Evolutionary conservation across 2,113 vertebrate genomes (phyloP).

Genomic region (Agapornis roseicollis): DNA sequence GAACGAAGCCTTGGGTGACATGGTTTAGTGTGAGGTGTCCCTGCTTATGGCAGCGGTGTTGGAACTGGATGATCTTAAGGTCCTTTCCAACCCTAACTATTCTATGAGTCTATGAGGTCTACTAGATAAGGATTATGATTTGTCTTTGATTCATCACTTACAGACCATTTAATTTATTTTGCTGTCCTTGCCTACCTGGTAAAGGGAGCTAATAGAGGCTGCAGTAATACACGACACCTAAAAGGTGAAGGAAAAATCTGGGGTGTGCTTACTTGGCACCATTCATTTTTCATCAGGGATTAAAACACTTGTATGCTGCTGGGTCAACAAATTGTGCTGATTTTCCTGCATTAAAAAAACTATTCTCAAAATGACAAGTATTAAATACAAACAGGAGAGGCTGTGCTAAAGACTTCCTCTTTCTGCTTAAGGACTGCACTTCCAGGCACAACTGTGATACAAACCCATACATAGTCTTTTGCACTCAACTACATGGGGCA

Average conservation of each 20-base stretch:
- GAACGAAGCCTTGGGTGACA: no score
- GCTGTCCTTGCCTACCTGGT: neutral
- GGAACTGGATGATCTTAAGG: no score
- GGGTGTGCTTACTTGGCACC: neutral
- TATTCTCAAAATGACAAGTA: neutral
- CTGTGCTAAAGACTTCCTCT: neutral
- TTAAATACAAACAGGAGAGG: neutral
- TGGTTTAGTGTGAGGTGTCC: no score
- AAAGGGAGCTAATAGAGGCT: neutral
- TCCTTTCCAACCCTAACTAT: no score
- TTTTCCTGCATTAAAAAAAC: neutral
- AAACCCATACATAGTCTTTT: accelerated
- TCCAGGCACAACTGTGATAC: neutral
- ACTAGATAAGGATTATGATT: neutral
- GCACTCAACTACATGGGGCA: neutral
- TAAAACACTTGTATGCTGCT: neutral
- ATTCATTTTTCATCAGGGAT: neutral
- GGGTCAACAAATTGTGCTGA: neutral
- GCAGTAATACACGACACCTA: neutral
- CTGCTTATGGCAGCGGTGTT: no score
- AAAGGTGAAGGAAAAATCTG: neutral
- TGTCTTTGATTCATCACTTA: neutral
- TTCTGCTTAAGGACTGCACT: neutral
- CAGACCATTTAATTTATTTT: neutral
- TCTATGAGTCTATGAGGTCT: no score